phyloP scores from a whole-genome alignment of 2,113 vertebrate genomes.

The Percopsis transmontana region DNA sequence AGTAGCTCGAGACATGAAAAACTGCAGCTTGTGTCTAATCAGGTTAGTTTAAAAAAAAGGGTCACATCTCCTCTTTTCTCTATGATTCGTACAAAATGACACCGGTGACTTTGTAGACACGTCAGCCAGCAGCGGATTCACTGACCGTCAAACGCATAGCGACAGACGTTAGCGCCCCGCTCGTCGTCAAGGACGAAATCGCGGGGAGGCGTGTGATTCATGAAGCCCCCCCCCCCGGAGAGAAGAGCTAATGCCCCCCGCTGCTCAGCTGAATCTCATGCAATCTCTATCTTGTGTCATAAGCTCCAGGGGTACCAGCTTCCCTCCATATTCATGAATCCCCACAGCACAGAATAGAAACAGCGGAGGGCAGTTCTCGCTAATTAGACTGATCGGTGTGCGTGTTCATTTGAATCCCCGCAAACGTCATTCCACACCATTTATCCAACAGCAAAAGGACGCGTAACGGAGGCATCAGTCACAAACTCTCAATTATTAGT shows the following conservation, averaged over 20 bases:
- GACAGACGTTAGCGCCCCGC: slow-evolving; percentile 45
- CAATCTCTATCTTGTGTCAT: slow-evolving; percentile 44
- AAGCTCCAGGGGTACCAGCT: slow-evolving; percentile 32
- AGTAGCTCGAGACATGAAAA: neutral
- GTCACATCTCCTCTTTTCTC: neutral
- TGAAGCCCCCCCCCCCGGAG: slow-evolving; percentile 26
- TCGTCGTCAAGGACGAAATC: slow-evolving; percentile 53
- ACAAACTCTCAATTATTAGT: neutral
- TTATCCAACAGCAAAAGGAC: slow-evolving; percentile 62
- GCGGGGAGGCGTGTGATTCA: slow-evolving; percentile 56
- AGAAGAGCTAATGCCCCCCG: slow-evolving; percentile 26
- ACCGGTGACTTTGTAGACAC: slow-evolving; percentile 22
- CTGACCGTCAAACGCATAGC: slow-evolving; percentile 33
- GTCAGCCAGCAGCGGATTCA: slow-evolving; percentile 11
- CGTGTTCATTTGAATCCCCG: slow-evolving; percentile 54
- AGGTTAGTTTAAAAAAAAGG: neutral
- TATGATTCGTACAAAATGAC: slow-evolving; percentile 22
- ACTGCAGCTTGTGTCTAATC: neutral
- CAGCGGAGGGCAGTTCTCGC: slow-evolving; percentile 52
- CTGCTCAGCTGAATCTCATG: slow-evolving; percentile 29
- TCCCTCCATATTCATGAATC: slow-evolving; percentile 25
- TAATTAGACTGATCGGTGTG: slow-evolving; percentile 64
- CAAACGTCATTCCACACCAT: slow-evolving; percentile 21
- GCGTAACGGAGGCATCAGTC: slow-evolving; percentile 30
- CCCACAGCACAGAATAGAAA: slow-evolving; percentile 34